These are phyloP conservation scores for Schrankia costaestrigalis DNA, from an alignment of 2,888 invertebrate genomes.

Conservation along the genomic window DNA sequence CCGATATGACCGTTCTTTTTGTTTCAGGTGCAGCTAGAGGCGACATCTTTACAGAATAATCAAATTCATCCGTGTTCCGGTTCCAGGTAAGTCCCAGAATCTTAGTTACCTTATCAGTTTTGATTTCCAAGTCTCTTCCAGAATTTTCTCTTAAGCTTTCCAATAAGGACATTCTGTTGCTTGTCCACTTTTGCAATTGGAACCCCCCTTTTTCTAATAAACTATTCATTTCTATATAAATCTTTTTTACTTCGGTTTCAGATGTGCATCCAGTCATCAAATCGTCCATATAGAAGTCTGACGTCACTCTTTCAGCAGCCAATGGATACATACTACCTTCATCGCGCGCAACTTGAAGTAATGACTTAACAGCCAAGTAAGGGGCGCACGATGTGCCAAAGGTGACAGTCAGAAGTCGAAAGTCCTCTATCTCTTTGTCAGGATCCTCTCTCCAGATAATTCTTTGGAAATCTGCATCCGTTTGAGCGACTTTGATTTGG, in stretches of 20 bases:
- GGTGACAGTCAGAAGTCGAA: slow-evolving; percentile 13
- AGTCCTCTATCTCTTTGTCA: slow-evolving; percentile 8
- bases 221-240: not conserved
- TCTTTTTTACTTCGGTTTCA: not conserved
- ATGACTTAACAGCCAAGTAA: slow-evolving; percentile 7
- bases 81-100: not conserved
- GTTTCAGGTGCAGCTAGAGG: too few relatives aligned
- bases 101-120: too few relatives aligned
- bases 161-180: not conserved
- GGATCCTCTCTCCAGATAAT: slow-evolving; percentile 8
- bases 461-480: slow-evolving; percentile 5
- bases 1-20: not conserved
- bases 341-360: slow-evolving; percentile 3
- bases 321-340: slow-evolving; percentile 6
- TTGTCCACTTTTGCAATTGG: not conserved
- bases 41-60: not conserved
- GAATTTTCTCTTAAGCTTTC: too few relatives aligned
- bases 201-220: not conserved
- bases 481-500: slow-evolving; percentile 13
- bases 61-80: not conserved
- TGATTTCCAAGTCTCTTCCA: too few relatives aligned
- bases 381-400: slow-evolving; percentile 21
- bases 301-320: not conserved
- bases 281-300: slow-evolving; percentile 5
- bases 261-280: slow-evolving; percentile 1